A percentile compares a stretch with the other conserved stretches of the same genome.
These are phyloP conservation scores for Phaedon cochleariae DNA, from an alignment of 2,888 invertebrate species.

Conservation along the genomic window DNA sequence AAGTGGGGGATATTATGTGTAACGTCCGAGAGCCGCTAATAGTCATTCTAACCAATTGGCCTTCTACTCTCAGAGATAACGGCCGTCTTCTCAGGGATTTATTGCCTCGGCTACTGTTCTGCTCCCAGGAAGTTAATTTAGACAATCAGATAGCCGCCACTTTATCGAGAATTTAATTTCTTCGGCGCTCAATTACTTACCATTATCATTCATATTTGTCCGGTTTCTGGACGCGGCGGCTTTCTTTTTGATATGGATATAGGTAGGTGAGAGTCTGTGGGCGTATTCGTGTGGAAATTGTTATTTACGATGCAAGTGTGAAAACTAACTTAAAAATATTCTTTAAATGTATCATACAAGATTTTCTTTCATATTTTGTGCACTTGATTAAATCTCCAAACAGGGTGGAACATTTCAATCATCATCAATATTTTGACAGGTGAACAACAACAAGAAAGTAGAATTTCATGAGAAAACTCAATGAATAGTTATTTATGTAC, in stretches of 20 bases:
- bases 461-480: too few relatives aligned
- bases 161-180: conserved; percentile 30
- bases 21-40: conserved; percentile 48
- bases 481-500: too few relatives aligned
- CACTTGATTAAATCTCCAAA: too few relatives aligned
- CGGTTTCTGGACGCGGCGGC: conserved; percentile 7
- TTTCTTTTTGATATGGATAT: conserved; percentile 16
- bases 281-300: background rate
- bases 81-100: conserved; percentile 30
- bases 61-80: conserved; percentile 35
- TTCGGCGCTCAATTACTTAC: conserved; percentile 24
- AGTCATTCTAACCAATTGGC: conserved; percentile 53
- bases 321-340: too few relatives aligned
- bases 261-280: background rate
- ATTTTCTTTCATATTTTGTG: too few relatives aligned
- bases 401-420: too few relatives aligned
- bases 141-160: conserved; percentile 25
- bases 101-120: conserved; percentile 30
- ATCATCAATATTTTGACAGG: too few relatives aligned
- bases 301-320: too few relatives aligned
- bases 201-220: conserved; percentile 27
- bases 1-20: too few relatives aligned
- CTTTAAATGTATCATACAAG: too few relatives aligned
- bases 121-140: conserved; percentile 30
- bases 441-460: too few relatives aligned